Base-by-base conservation (phyloP, 2,113 vertebrate genomes). In the Apteryx mantelli region DNA sequence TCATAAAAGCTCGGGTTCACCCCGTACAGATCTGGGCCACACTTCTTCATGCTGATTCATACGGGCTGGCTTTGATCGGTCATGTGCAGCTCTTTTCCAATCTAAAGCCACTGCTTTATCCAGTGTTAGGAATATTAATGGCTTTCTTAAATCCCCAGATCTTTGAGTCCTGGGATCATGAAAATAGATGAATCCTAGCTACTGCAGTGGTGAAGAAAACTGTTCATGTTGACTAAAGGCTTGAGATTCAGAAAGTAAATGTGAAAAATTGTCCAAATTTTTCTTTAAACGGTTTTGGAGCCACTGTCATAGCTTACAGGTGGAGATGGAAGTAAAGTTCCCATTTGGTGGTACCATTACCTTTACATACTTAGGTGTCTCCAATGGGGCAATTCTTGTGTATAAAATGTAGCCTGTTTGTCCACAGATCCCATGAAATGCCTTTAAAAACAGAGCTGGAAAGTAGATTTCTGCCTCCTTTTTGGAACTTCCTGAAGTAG, bases 331-430 rank as follows among this genome's bases (percentile, higher is more conserved):
- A 19, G 28, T 56, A 56, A 32, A 56, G 30, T 8, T 25, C 28
- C 3, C 0, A 11, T 15, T 26, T 24, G 18, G 44, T 11, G 7
- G 15, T 6, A 6, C 55, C 2, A 0, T 28, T 52, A 7, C 52
- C 36, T 46, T 76, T 46, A 55, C 68, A 16, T 3, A 1, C 19
- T 1, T 34, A 24, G 13, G 34, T 40, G 18, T 15, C 16, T 1
- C 34, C 2, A 9, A 32, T 1, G 3, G 56, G 50, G 60, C 53
- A 73, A 55, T 40, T 28, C 71, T 40, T 19, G 14, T 55, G 25
- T 30, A 14, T 55, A 55, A 42, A 73, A 56, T 13, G 22, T 24
- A 40, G 36, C 24, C 22, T 26, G 36, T 40, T 38, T 40, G 22
- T 40, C 36, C 18, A 15, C 63, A 65, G 63, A 17, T 26, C 36